phyloP scores from a whole-genome alignment of 2,888 invertebrate genomes.

The Mactromeris polynyma region DNA sequence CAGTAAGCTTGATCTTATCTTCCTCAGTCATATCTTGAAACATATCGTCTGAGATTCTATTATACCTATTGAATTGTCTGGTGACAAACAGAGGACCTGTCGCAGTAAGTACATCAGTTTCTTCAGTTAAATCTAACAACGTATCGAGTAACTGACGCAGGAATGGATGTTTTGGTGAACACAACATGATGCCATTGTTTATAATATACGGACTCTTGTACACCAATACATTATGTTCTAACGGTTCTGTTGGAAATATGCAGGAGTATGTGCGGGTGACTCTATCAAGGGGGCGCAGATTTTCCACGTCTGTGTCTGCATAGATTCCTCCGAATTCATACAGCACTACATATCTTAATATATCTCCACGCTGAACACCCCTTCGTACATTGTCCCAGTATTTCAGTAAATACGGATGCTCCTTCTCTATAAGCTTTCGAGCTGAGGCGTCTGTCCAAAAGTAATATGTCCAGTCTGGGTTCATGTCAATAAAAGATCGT shows the following conservation, averaged over 20 bases:
- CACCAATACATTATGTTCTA: not conserved
- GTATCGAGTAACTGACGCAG: not conserved
- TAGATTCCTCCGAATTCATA: conserved; percentile 6
- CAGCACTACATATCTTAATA: not conserved
- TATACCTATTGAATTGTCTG: not conserved
- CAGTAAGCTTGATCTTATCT: not conserved
- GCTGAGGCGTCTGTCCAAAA: not conserved
- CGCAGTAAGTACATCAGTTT: not conserved
- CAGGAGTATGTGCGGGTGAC: not conserved
- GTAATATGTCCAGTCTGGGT: not conserved
- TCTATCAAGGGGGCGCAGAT: not conserved
- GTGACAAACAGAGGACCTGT: conserved; percentile 10
- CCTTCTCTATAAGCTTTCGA: not conserved
- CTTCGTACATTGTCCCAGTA: not conserved
- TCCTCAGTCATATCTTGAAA: not conserved
- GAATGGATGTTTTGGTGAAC: not conserved
- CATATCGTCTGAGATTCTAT: not conserved
- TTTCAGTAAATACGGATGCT: not conserved
- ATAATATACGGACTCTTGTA: not conserved
- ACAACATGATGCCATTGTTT: not conserved
- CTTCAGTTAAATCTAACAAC: not conserved
- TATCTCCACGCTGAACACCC: not conserved
- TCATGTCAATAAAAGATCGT: not conserved
- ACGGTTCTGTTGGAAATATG: not conserved
- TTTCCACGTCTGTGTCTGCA: not conserved